Evolutionary conservation across 2,888 invertebrate genomes (phyloP).

Genomic region (Platynereis dumerilii): DNA sequence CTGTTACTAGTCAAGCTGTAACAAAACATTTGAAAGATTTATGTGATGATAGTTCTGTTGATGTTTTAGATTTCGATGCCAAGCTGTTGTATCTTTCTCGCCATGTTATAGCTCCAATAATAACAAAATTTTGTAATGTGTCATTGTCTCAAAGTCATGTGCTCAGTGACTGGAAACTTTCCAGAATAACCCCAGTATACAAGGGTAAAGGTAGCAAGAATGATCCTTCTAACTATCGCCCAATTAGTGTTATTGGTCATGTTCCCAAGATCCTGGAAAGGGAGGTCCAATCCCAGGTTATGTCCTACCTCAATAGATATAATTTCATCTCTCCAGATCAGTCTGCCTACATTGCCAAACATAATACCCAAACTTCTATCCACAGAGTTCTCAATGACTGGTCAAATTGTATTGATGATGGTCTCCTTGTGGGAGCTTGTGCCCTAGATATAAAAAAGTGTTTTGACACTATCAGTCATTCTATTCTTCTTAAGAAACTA

Average conservation of each 20-base stretch:
- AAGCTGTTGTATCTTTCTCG: background rate
- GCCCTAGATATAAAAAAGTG: slow-evolving; percentile 1
- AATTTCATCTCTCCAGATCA: background rate
- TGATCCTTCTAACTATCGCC: background rate
- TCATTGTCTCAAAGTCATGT: background rate
- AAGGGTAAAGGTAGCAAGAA: slow-evolving; percentile 1
- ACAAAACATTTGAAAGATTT: background rate
- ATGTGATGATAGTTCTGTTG: background rate
- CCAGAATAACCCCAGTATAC: background rate
- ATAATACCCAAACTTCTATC: background rate
- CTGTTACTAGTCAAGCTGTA: background rate
- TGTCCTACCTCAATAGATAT: background rate
- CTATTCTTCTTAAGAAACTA: background rate
- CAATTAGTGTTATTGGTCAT: background rate
- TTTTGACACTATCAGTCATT: slow-evolving; percentile 9
- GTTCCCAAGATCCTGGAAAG: background rate
- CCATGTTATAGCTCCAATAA: background rate
- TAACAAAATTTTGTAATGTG: background rate
- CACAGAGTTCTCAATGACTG: slow-evolving; percentile 4
- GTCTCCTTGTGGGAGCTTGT: background rate
- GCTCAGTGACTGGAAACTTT: background rate
- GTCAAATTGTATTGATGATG: background rate
- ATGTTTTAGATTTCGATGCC: slow-evolving; percentile 1
- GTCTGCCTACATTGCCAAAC: background rate
- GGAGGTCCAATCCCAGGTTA: background rate